Evolutionary conservation across 2,113 vertebrate species (phyloP).

Genomic region (Benitochromis conjunctus): DNA sequence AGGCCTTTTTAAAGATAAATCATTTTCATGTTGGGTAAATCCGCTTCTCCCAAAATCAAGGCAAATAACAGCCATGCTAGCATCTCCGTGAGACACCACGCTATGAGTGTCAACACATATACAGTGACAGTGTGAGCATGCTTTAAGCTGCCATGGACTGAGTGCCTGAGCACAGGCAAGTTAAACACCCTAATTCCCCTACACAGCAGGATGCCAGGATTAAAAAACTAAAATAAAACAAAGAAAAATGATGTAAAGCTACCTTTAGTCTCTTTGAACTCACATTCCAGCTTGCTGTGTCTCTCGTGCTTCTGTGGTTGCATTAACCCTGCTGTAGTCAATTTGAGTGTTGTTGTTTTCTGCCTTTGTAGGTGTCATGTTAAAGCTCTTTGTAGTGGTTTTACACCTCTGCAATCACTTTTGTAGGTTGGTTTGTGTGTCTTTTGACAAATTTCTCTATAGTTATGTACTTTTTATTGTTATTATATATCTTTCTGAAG

Average conservation of each 20-base stretch:
- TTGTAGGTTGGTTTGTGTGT: neutral
- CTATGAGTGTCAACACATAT: neutral
- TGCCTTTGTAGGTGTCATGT: neutral
- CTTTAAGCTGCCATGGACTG: neutral
- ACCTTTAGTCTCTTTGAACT: neutral
- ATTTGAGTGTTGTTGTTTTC: neutral
- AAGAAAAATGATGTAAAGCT: neutral
- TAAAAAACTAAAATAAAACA: accelerated
- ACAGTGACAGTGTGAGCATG: neutral
- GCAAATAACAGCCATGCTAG: neutral
- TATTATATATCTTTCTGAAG: neutral
- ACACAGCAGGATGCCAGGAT: neutral
- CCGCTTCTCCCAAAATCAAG: neutral
- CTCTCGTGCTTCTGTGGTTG: neutral
- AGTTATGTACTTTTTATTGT: neutral
- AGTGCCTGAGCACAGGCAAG: neutral
- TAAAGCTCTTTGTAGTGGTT: neutral
- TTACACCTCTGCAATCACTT: neutral
- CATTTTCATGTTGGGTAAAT: neutral
- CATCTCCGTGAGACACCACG: neutral
- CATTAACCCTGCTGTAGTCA: neutral
- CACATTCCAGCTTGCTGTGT: neutral
- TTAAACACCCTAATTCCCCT: neutral
- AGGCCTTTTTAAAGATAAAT: neutral
- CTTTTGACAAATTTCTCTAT: neutral